Base-by-base conservation (phyloP, 2,888 invertebrate species). In the Protophormia terraenovae region DNA sequence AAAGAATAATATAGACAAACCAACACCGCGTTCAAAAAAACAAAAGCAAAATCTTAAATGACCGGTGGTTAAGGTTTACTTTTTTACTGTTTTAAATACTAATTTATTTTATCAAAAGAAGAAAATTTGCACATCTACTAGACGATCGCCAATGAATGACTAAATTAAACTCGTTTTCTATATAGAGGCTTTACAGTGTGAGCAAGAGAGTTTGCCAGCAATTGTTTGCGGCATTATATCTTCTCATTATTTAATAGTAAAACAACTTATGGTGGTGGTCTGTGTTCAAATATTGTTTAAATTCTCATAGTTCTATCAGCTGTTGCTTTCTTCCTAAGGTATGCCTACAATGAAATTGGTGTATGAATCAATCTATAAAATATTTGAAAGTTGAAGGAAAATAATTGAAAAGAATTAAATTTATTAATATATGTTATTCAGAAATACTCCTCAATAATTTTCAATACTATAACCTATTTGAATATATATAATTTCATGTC, bases 121-220 rank as follows among this genome's bases (percentile, higher is more conserved):
- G n/a, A n/a, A 47, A 53, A 29, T 53, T 66, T 58, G 3, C 19
- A 22, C 32, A 22, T 38, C 29, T 14, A 72, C 64, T 32, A 45
- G 32, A 1, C 35, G 64, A 72, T 55, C 45, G 45, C 35, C 3
- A 55, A 10, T n/a, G 27, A 53, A 27, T 24, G 24, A 53, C 60
- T 53, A 53, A 47, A 66, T 29, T 55, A 66, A 41, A 62, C 71
- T 50, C n/a, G 24, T 71, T 62, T 19, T 29, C 29, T 58, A 55
- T 32, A 6, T 4, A 10, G 27, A 41, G 19, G 41, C 53, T 38
- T 32, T 35, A 27, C 24, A 27, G 66, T 22, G 22, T 22, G 22
- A 55, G 14, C 38, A 53, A 64, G 50, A 38, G 7, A 19, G 0
- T 29, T 47, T 60, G 3, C 5, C 19, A 19, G 24, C 35, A 50